These are phyloP conservation scores for Torymus texanus DNA, from an alignment of 2,888 invertebrate species.

Conservation along the genomic window DNA sequence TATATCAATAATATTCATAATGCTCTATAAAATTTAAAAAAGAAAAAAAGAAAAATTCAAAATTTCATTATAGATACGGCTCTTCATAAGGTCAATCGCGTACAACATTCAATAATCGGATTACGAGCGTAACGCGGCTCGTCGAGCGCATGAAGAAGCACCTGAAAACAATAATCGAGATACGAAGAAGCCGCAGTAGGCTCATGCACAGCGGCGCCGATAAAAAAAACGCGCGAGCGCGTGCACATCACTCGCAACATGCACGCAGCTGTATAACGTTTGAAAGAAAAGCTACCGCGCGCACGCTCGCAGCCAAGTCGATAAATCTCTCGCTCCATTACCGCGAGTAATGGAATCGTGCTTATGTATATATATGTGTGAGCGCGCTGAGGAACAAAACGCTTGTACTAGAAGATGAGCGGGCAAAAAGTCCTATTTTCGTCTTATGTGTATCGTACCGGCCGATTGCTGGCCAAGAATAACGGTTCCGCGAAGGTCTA, in stretches of 20 bases:
- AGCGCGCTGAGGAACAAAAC: not conserved
- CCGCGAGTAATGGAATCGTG: slow-evolving; percentile 18
- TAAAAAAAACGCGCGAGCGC: slow-evolving; percentile 1
- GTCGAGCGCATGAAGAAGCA: slow-evolving; percentile 9
- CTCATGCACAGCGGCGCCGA: not conserved
- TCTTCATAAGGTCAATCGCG: too few relatives aligned
- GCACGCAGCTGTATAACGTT: not conserved
- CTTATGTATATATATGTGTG: too few relatives aligned
- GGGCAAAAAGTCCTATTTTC: slow-evolving; percentile 49
- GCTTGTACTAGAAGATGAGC: not conserved
- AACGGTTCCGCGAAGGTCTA: slow-evolving; percentile 37
- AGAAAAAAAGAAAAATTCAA: too few relatives aligned
- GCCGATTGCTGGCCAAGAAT: slow-evolving; percentile 40
- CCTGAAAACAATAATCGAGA: slow-evolving; percentile 41
- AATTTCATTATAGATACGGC: too few relatives aligned
- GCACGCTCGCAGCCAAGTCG: not conserved
- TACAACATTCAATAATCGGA: not conserved
- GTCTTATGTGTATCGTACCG: slow-evolving; percentile 16
- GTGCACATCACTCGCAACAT: not conserved
- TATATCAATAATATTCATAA: too few relatives aligned
- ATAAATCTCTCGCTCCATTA: slow-evolving; percentile 15
- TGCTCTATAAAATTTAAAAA: too few relatives aligned
- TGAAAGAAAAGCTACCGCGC: slow-evolving; percentile 15
- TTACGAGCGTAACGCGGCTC: not conserved
- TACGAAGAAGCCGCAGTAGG: not conserved